Evolutionary conservation across 1,140 invertebrate species (phyloP), one percentile per base, ranked within the genome.

Genomic region (Zeugodacus cucurbitae): DNA sequence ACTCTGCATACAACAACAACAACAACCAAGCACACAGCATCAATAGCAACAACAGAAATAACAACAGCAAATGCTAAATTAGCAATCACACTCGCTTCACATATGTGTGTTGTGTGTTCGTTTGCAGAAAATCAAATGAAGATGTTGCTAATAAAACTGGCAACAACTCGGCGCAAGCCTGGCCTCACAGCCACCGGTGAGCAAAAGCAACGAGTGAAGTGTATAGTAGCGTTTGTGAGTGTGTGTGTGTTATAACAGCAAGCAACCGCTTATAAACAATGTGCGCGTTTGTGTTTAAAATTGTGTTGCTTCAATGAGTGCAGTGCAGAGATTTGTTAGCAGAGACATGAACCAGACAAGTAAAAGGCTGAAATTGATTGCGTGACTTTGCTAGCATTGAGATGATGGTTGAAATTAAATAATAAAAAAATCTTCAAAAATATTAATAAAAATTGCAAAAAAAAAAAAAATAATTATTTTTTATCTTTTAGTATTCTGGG

Each of bases 111-210:
- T 29, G 29, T 0, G 8, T 11, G 29, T 26, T 14, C 22, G 64
- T 26, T n/a, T 74, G 17, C 17, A 48, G 41, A 41, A 82, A 82
- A 48, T 82, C 26, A 82, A 82, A 82, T 82, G 74, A 82, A 82
- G 74, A 82, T 82, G 74, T 82, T 82, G 41, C 74, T 82, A 82
- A 82, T 82, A 41, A 48, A 82, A 14, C 3, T 82, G 41, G 74
- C n/a, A 82, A 82, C n/a, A 82, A 22, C 22, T n/a, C 74, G 44
- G 44, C 22, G 26, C n/a, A 48, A n/a, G 44, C 44, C 44, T 48
- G n/a, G 74, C 74, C 74, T 82, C 7, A 7, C 20, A 82, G 41
- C 8, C 11, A 54, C 22, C 22, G 10, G n/a, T 48, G n/a, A 82
- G n/a, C 22, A 48, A 22, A 22, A 26, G 34, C 17, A 74, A 44